Percentiles rank a stretch among this genome's conserved stretches.
These are phyloP conservation scores for Enteromius trimaculatus DNA, from an alignment of 2,797 vertebrate genomes.

Conservation along the genomic window DNA sequence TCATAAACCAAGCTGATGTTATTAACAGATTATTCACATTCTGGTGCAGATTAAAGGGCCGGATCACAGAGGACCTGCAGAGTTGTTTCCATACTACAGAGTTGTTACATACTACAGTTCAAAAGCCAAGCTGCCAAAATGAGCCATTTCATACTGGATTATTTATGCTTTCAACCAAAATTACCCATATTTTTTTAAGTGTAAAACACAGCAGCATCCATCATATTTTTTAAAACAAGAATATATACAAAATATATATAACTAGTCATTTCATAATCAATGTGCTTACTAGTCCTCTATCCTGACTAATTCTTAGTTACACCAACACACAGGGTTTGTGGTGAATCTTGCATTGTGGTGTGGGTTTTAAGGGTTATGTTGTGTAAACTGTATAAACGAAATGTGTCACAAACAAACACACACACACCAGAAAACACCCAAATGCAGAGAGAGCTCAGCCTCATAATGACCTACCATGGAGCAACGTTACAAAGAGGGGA, in stretches of 20 bases:
- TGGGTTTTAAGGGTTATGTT: not conserved
- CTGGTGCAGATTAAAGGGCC: conserved; percentile 79
- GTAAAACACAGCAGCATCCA: not conserved
- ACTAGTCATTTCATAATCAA: not conserved
- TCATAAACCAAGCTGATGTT: conserved; percentile 75
- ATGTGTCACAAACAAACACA: conserved; percentile 26
- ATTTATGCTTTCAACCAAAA: not conserved
- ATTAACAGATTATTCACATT: conserved; percentile 83
- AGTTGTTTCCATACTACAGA: conserved; percentile 46
- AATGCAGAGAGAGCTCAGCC: conserved; percentile 27
- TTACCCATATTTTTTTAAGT: not conserved
- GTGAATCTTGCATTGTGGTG: not conserved
- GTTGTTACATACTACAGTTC: conserved; percentile 42
- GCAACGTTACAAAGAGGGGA: conserved; percentile 46
- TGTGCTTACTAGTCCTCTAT: not conserved
- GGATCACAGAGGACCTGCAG: conserved; percentile 21
- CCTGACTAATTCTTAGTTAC: not conserved
- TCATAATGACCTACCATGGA: conserved; percentile 35
- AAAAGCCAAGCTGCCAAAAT: not conserved
- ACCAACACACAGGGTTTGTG: not conserved
- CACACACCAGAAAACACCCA: conserved; percentile 4
- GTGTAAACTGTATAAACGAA: not conserved
- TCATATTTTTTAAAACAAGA: not conserved
- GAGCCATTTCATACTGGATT: not conserved
- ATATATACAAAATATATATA: too few relatives aligned